phyloP scores from a whole-genome alignment of 1,140 invertebrate genomes.

The Lineus longissimus region DNA sequence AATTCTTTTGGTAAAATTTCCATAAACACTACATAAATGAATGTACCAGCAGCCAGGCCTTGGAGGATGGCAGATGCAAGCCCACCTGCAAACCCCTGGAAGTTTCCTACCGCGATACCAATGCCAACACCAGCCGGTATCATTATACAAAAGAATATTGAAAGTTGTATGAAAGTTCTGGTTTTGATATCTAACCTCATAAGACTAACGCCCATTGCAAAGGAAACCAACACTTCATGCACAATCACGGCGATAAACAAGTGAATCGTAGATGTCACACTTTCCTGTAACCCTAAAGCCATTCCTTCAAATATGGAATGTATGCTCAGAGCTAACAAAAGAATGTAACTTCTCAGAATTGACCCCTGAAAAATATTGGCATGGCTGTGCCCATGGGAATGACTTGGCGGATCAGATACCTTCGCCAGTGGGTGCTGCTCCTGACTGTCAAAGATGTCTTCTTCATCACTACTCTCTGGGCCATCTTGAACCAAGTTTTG shows the following conservation, averaged over 20 bases:
- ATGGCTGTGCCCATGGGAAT: conserved; percentile 2
- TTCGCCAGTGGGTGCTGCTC: neutral
- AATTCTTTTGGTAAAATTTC: conserved; percentile 73
- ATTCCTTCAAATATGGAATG: conserved; percentile 46
- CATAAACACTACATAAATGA: conserved; percentile 87
- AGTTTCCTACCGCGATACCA: conserved; percentile 57
- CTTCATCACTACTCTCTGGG: conserved; percentile 37
- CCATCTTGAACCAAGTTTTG: conserved; percentile 34
- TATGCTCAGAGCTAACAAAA: conserved; percentile 38
- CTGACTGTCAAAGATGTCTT: conserved; percentile 31
- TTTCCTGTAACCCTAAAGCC: conserved; percentile 37
- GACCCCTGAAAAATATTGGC: conserved; percentile 19
- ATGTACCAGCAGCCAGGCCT: conserved; percentile 78
- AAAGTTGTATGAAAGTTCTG: conserved; percentile 43
- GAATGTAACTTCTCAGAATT: conserved; percentile 33
- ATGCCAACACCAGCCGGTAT: conserved; percentile 64
- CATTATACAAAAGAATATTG: conserved; percentile 63
- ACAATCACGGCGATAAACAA: conserved; percentile 61
- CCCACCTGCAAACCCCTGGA: conserved; percentile 42
- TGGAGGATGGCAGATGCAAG: conserved; percentile 60
- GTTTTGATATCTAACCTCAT: conserved; percentile 62
- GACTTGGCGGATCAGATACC: neutral
- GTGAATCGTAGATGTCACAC: conserved; percentile 63
- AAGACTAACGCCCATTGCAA: conserved; percentile 68
- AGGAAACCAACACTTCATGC: conserved; percentile 75